Evolutionary conservation across 2,113 vertebrate genomes (phyloP).

Genomic region (Carollia perspicillata): DNA sequence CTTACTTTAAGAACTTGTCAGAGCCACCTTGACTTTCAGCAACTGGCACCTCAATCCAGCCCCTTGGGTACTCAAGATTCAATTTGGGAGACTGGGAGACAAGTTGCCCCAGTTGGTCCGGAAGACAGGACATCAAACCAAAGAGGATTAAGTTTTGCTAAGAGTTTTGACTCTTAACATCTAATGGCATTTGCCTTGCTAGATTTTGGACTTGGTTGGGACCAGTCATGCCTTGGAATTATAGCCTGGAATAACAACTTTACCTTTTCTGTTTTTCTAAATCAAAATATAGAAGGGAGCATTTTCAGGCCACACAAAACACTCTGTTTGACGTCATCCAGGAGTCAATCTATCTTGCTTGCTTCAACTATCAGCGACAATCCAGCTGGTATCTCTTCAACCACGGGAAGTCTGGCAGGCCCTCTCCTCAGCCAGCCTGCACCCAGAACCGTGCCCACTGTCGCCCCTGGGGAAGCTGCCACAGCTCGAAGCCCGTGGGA

Average conservation of each 20-base stretch:
- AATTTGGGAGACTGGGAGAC: background rate
- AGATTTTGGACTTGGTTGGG: background rate
- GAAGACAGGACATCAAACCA: background rate
- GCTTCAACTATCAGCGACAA: background rate
- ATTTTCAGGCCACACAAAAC: background rate
- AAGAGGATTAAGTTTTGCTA: background rate
- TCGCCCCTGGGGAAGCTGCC: background rate
- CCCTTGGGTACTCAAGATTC: background rate
- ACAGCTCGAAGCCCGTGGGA: rapidly evolving
- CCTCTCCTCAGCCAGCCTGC: background rate
- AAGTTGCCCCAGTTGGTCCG: background rate
- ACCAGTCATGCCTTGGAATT: background rate
- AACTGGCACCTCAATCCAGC: background rate
- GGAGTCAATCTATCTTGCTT: background rate
- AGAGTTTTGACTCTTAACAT: background rate
- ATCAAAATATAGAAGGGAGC: background rate
- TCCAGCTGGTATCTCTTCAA: too few relatives aligned
- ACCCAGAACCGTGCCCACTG: too few relatives aligned
- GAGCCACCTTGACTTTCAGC: background rate
- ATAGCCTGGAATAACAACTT: background rate
- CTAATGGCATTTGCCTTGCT: background rate
- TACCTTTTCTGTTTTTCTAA: background rate
- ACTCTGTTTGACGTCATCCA: background rate
- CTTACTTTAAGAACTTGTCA: background rate
- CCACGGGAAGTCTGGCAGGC: background rate